A percentile compares a stretch with the other conserved stretches of the same genome.
Evolutionary conservation across 2,113 vertebrate genomes (phyloP).

Genomic region (Thinocorus orbignyianus): DNA sequence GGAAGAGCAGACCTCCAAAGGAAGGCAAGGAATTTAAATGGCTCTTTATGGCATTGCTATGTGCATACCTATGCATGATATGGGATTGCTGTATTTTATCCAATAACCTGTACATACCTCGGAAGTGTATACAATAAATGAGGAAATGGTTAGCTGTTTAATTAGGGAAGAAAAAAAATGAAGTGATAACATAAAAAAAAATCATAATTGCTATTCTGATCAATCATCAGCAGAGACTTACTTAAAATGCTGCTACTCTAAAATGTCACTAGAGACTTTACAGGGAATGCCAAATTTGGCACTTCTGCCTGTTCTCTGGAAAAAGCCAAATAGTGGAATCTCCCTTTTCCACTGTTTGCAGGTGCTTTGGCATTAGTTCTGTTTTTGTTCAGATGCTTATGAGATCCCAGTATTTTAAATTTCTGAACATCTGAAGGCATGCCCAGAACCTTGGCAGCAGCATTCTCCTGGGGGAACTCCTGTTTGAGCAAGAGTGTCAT

Average conservation of each 20-base stretch:
- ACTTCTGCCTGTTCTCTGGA: not conserved
- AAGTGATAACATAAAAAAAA: not conserved
- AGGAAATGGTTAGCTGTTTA: not conserved
- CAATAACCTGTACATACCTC: not conserved
- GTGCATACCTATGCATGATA: not conserved
- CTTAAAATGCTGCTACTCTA: not conserved
- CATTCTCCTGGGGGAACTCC: not conserved
- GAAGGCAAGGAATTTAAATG: not conserved
- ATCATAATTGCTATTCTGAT: not conserved
- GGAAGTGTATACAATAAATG: not conserved
- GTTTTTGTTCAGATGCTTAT: not conserved
- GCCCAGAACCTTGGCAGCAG: not conserved
- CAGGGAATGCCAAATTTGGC: not conserved
- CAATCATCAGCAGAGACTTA: not conserved
- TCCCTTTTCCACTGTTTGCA: not conserved
- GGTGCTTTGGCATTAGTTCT: not conserved
- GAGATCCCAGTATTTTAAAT: not conserved
- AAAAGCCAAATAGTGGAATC: not conserved
- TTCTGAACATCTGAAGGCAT: not conserved
- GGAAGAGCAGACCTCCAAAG: not conserved
- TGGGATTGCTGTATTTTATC: not conserved
- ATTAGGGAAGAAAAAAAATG: conserved; percentile 24
- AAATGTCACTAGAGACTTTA: not conserved
- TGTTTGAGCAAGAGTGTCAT: rapidly evolving
- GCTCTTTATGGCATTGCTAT: not conserved